phyloP scores from a whole-genome alignment of 92 coral and sea anemone genomes.

The Virgularia gustaviana region DNA sequence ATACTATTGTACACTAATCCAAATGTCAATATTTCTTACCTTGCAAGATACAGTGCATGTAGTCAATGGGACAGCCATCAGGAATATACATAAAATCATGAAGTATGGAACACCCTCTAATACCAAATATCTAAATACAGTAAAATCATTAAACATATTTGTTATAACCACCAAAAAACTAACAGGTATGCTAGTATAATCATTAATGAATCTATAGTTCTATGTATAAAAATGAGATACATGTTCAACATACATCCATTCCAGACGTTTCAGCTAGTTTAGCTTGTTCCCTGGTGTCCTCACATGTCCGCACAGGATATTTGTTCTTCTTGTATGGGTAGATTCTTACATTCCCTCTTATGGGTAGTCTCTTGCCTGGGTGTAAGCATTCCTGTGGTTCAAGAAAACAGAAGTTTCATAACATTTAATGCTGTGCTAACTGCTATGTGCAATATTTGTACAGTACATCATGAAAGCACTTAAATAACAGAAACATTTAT shows the following conservation, averaged over 20 bases:
- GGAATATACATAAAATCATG: conserved; percentile 46
- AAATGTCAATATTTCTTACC: too few species aligned
- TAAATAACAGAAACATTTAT: too few species aligned
- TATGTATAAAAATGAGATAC: not conserved
- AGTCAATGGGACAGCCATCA: conserved; percentile 57
- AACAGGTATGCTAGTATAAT: not conserved
- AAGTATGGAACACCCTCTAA: conserved; percentile 52
- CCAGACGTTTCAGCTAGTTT: conserved; percentile 41
- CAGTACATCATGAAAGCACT: too few species aligned
- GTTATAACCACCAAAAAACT: conserved; percentile 5
- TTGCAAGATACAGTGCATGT: conserved; percentile 61
- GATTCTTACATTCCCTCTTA: conserved; percentile 48
- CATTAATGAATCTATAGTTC: not conserved
- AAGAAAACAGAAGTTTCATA: not conserved
- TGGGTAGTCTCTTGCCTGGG: conserved; percentile 38
- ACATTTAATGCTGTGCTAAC: too few species aligned
- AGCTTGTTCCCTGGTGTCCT: conserved; percentile 43
- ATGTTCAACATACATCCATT: conserved; percentile 30
- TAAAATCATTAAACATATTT: not conserved
- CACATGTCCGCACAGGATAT: conserved; percentile 28
- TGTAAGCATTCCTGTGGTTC: conserved; percentile 51
- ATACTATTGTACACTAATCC: too few species aligned
- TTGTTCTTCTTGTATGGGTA: conserved; percentile 42
- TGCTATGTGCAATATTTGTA: too few species aligned
- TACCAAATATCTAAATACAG: conserved; percentile 41